These are phyloP conservation scores for Leucoraja ocellata DNA, from an alignment of 2,797 vertebrate species.

Conservation along the genomic window DNA sequence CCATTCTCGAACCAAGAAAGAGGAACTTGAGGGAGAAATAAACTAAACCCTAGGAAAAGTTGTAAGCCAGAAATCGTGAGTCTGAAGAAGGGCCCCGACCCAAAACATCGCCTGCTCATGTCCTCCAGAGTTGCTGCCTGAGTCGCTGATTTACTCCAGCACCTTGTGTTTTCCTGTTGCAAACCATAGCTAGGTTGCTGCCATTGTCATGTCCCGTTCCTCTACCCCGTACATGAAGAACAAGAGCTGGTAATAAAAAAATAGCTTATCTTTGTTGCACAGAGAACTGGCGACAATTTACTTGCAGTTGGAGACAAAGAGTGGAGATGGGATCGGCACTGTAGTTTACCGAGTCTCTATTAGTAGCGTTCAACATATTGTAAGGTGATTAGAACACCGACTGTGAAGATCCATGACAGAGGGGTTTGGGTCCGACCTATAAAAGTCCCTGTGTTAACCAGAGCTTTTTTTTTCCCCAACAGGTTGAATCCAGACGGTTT, in stretches of 20 bases:
- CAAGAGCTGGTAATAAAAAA: not conserved
- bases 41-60: not conserved
- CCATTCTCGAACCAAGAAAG: too few species aligned
- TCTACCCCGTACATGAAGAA: not conserved
- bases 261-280: not conserved
- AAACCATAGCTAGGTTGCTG: not conserved
- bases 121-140: too few species aligned
- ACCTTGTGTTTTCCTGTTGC: not conserved
- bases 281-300: not conserved
- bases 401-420: not conserved
- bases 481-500: constrained; percentile 74
- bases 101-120: too few species aligned
- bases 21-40: not conserved
- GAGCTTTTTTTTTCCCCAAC: constrained; percentile 60
- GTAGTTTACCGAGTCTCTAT: not conserved
- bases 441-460: constrained; percentile 63
- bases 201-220: not conserved
- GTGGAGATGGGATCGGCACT: too few species aligned
- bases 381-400: not conserved
- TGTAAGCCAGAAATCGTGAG: not conserved
- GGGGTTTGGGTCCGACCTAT: constrained; percentile 50
- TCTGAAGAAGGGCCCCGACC: too few species aligned
- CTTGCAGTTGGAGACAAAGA: not conserved
- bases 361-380: not conserved
- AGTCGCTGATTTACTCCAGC: too few species aligned